Base-by-base conservation (phyloP, 2,888 invertebrate genomes). In the Blera fallax region DNA sequence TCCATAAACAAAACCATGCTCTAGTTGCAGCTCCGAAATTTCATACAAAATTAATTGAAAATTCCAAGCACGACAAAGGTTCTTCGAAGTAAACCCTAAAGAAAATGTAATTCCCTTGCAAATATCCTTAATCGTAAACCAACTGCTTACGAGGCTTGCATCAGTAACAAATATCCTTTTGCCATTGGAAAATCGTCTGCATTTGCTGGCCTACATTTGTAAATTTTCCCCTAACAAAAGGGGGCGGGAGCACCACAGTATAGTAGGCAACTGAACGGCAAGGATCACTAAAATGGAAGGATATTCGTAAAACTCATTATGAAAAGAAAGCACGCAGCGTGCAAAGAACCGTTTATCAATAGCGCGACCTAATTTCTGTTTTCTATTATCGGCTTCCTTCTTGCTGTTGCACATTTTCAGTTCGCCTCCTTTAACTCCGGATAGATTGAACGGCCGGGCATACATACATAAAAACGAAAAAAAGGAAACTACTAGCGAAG, bases 221-320 rank as follows among this genome's bases (percentile, higher is more conserved):
- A 56, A 29, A 56, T 37, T 10, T 52, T 29, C 16, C 6, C 65
- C 54, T 34, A 45, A 76, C 32, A 14, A n/a, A 67, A 14, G 11
- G n/a, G 10, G 21, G 27, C 16, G n/a, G 10, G 21, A 34, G 24
- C 18, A 27, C 16, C 27, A 56, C 24, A n/a, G n/a, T 6, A 8
- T 52, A 60, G n/a, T 24, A 72, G 40, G 60, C 50, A 52, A 48
- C 62, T 27, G 18, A 60, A 32, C 34, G 37, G 45, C 62, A 70
- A 74, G 67, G 54, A 74, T 70, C 79, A 84, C 74, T 70, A 84
- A 79, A 80, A 70, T 84, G 80, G 74, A 80, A 74, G 80, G 80
- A 76, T 80, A 80, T 80, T 85, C 76, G 80, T 77, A 72, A 67
- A 72, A 69, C 76, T 81, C 85, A 85, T 81, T 85, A 81, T 54